These are phyloP conservation scores for Ciconia stormi DNA, from an alignment of 2,113 vertebrate species.

Conservation along the genomic window DNA sequence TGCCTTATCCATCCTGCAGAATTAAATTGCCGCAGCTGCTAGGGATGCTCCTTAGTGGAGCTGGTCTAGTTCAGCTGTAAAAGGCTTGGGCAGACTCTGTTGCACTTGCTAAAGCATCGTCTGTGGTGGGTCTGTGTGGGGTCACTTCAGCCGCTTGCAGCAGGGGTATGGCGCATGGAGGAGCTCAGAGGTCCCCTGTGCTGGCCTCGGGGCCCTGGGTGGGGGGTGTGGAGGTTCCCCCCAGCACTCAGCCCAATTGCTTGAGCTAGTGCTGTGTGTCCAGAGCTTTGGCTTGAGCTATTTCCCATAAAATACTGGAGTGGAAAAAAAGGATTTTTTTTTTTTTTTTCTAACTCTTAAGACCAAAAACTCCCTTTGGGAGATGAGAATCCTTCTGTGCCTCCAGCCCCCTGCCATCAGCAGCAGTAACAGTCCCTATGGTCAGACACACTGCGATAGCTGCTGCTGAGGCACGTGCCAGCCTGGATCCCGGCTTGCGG, in stretches of 20 bases:
- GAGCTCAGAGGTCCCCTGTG: fast-evolving
- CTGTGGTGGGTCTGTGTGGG: no score
- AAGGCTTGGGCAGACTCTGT: neutral
- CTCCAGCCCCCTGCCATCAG: neutral
- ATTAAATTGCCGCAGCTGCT: no score
- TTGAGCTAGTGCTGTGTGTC: neutral
- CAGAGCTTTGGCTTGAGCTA: neutral
- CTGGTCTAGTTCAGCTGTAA: neutral
- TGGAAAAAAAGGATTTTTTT: neutral
- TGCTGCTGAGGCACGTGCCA: neutral
- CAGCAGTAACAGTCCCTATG: neutral
- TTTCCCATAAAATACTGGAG: neutral
- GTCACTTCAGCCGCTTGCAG: neutral
- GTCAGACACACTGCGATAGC: fast-evolving
- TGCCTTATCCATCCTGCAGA: no score
- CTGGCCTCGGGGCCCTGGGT: neutral
- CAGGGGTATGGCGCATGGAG: neutral
- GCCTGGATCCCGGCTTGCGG: neutral
- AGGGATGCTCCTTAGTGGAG: neutral
- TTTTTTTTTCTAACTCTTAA: neutral
- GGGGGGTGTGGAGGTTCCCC: no score
- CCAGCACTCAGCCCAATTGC: neutral
- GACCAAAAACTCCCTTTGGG: neutral
- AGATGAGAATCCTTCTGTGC: neutral
- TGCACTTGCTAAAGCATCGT: neutral